phyloP scores from a whole-genome alignment of 2,888 invertebrate genomes.

The Orthonychiurus folsomi region DNA sequence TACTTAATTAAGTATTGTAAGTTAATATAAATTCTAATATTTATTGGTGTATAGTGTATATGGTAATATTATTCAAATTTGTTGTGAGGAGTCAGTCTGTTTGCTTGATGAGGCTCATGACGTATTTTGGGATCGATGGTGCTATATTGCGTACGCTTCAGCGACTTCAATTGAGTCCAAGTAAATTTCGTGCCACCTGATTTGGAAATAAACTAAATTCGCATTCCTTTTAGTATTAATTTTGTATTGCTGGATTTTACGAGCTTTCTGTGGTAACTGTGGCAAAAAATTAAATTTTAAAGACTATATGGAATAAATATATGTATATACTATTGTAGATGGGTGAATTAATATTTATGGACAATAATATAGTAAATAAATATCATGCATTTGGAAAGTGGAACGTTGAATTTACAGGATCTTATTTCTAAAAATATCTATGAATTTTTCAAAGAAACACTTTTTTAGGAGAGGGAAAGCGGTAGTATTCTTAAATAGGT shows the following conservation, averaged over 20 bases:
- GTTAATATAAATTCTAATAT: not conserved
- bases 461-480: too few relatives aligned
- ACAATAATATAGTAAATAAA: too few relatives aligned
- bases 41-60: not conserved
- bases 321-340: too few relatives aligned
- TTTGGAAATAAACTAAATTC: not conserved
- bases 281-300: not conserved
- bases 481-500: too few relatives aligned
- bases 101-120: not conserved
- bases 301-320: not conserved
- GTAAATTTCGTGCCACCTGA: not conserved
- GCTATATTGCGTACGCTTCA: not conserved
- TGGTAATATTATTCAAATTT: not conserved
- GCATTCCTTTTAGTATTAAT: not conserved
- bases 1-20: not conserved
- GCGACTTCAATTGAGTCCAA: not conserved
- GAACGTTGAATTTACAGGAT: too few relatives aligned
- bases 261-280: not conserved
- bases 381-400: not conserved
- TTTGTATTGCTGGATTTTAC: not conserved
- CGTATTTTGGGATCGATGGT: not conserved
- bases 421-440: too few relatives aligned
- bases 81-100: too few relatives aligned
- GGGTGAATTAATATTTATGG: too few relatives aligned
- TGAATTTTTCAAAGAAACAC: too few relatives aligned